Evolutionary conservation across 2,888 invertebrate genomes (phyloP).

Genomic region (Pollenia amentaria): DNA sequence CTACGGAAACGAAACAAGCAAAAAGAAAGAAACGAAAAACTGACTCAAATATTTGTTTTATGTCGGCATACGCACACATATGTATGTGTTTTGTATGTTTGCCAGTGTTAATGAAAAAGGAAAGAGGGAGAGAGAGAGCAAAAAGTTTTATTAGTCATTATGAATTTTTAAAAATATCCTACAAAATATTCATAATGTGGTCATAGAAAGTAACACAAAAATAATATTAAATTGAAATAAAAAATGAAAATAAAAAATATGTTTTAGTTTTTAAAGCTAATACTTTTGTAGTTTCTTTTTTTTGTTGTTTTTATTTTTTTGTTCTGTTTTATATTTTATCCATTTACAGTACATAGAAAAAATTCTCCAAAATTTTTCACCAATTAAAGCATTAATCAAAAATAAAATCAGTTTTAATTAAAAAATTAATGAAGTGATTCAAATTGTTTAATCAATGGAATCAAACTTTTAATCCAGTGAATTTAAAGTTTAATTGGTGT

Average conservation of each 20-base stretch:
- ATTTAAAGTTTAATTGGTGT: no score
- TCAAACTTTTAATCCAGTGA: no score
- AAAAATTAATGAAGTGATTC: no score
- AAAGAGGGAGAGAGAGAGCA: neutral
- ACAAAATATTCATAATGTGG: conserved; percentile 51
- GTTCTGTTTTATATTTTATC: no score
- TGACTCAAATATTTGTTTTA: neutral
- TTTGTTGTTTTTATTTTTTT: no score
- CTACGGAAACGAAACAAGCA: neutral
- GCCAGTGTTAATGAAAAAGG: no score
- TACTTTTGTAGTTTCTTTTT: neutral
- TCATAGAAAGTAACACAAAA: conserved; percentile 29
- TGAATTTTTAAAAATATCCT: conserved; percentile 58
- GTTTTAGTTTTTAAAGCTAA: neutral
- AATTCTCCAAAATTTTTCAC: no score
- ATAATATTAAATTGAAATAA: neutral
- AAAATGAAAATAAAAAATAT: conserved; percentile 25
- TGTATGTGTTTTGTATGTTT: no score
- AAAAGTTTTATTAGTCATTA: conserved; percentile 32
- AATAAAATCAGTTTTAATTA: no score
- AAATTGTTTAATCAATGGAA: no score
- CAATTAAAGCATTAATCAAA: no score
- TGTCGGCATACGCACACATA: neutral
- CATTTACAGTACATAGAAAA: no score
- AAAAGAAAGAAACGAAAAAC: neutral